Conservation (phyloP, 2,797 vertebrate genomes). For the Danio aesculapii region DNA sequence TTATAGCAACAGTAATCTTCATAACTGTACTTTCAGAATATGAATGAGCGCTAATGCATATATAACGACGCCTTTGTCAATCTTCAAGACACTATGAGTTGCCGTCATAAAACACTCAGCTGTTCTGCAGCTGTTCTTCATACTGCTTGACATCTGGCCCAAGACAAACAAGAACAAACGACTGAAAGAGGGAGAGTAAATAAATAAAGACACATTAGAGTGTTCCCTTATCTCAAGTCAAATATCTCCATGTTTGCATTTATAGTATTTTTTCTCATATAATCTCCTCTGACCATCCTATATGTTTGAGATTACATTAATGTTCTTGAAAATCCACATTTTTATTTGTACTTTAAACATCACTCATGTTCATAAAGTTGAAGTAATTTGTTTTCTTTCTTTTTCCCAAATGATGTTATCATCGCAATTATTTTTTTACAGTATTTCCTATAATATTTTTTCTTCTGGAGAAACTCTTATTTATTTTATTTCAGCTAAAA, state of each 20-base stretch:
- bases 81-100: not conserved
- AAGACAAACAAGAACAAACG: slow-evolving; percentile 22
- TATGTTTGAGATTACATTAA: not conserved
- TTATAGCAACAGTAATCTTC: not conserved
- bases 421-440: no score
- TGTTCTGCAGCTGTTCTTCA: slow-evolving; percentile 25
- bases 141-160: slow-evolving; percentile 10
- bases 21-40: not conserved
- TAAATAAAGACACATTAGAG: slow-evolving; percentile 32
- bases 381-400: no score
- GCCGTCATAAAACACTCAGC: not conserved
- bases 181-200: slow-evolving; percentile 9
- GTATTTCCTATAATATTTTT: no score
- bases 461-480: no score
- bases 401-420: no score
- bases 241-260: not conserved
- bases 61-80: not conserved
- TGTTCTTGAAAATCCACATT: not conserved
- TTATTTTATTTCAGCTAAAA: no score
- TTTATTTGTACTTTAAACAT: not conserved
- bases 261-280: not conserved
- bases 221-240: not conserved
- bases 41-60: not conserved
- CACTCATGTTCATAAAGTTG: not conserved
- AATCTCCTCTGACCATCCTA: not conserved